A percentile compares a stretch with the other conserved stretches of the same genome.
phyloP scores from a whole-genome alignment of 2,113 vertebrate genomes.

The Phyllopteryx taeniolatus region DNA sequence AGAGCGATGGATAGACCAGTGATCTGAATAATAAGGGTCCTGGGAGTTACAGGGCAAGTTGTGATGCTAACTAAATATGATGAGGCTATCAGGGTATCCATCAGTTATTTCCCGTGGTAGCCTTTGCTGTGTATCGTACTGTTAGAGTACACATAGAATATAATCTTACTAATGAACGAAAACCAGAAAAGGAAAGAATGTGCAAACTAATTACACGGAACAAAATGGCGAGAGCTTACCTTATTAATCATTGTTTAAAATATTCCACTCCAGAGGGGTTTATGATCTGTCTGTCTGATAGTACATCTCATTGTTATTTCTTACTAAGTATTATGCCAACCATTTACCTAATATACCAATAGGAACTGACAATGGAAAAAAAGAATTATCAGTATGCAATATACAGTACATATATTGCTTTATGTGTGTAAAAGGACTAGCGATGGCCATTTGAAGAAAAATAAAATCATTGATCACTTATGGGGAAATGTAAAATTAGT shows the following conservation, averaged over 20 bases:
- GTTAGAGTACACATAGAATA: constrained; percentile 7
- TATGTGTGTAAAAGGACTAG: no score
- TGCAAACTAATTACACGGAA: background rate
- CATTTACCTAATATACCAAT: no score
- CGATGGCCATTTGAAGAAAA: no score
- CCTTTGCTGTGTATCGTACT: background rate
- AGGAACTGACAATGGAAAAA: no score
- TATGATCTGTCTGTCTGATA: background rate
- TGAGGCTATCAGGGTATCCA: constrained; percentile 18
- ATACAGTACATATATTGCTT: no score
- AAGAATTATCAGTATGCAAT: no score
- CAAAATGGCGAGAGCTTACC: background rate
- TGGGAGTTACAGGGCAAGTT: constrained; percentile 22
- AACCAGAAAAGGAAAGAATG: background rate
- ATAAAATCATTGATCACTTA: no score
- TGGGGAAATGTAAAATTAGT: no score
- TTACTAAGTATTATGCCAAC: no score
- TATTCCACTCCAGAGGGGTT: background rate
- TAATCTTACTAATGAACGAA: background rate
- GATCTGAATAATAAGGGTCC: constrained; percentile 51
- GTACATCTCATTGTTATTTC: background rate
- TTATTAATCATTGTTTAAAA: background rate
- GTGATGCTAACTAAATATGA: constrained; percentile 42
- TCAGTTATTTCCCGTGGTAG: constrained; percentile 18
- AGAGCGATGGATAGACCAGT: constrained; percentile 23